Percentiles rank a stretch among this genome's conserved stretches.
phyloP scores from a whole-genome alignment of 2,113 vertebrate species.

The Eublepharis macularius region DNA sequence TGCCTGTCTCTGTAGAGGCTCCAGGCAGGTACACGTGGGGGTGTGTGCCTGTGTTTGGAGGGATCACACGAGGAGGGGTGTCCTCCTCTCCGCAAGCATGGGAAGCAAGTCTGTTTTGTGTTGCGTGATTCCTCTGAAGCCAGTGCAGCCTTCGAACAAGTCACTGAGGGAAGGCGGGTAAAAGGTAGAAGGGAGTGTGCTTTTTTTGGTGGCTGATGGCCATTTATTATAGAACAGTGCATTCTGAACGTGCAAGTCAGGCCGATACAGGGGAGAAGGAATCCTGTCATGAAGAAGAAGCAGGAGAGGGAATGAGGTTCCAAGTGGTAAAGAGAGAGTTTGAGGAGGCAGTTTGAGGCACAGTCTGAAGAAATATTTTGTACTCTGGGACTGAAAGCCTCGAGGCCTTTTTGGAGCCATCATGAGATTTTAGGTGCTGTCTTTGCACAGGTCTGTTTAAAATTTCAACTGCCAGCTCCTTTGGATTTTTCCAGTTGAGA shows the following conservation, averaged over 20 bases:
- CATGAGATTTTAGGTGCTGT: background rate
- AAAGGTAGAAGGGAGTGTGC: background rate
- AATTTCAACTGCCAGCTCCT: background rate
- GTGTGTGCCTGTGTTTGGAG: background rate
- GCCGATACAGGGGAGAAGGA: background rate
- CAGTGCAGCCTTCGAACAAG: background rate
- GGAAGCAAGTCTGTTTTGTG: background rate
- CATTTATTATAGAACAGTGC: background rate
- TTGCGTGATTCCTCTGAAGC: background rate
- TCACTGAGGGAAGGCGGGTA: background rate
- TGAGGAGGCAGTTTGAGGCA: background rate
- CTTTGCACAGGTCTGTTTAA: background rate
- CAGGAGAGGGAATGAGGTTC: background rate
- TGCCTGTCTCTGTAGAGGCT: constrained; percentile 36
- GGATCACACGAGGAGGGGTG: background rate
- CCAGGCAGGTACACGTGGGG: background rate
- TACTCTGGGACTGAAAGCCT: too few relatives aligned
- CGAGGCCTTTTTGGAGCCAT: background rate
- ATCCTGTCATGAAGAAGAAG: background rate
- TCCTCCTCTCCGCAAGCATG: background rate
- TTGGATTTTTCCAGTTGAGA: background rate
- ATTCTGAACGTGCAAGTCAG: background rate
- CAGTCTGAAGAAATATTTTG: background rate
- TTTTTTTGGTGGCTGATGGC: background rate
- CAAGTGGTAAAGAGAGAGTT: background rate